These are phyloP conservation scores for Cygnus olor DNA, from an alignment of 2,797 vertebrate genomes.

Conservation along the genomic window DNA sequence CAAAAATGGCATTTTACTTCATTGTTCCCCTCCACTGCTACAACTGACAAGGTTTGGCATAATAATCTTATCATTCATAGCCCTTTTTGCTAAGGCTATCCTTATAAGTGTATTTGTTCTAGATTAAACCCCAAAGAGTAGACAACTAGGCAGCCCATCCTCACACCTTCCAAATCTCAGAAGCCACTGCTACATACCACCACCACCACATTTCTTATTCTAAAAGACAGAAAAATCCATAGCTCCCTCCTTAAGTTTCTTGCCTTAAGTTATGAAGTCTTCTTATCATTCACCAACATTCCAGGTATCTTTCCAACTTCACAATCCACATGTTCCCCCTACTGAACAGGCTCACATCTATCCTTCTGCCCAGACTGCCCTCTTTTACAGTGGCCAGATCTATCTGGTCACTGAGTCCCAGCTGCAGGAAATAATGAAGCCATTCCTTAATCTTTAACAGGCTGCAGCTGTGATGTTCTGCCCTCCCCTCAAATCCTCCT, in stretches of 20 bases:
- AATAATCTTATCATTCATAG: neutral
- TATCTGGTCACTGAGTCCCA: rapidly evolving
- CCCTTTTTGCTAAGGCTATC: neutral
- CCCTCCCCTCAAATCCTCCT: neutral
- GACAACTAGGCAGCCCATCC: neutral
- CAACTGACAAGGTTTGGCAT: neutral
- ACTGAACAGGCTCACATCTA: neutral
- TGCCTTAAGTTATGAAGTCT: neutral
- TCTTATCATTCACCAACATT: neutral
- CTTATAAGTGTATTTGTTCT: neutral
- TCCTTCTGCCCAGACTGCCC: neutral
- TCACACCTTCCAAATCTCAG: neutral
- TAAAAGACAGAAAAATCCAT: neutral
- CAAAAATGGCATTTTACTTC: neutral
- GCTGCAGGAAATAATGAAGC: neutral
- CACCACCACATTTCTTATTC: neutral
- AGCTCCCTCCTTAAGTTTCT: neutral
- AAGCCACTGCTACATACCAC: neutral
- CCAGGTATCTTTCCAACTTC: neutral
- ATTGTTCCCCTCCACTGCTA: neutral
- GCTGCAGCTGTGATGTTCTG: neutral
- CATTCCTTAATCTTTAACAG: neutral
- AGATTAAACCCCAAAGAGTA: neutral
- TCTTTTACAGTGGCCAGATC: neutral
- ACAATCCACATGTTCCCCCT: neutral